Evolutionary conservation across 2,888 invertebrate genomes (phyloP).

Genomic region (Ernsta delagoae): DNA sequence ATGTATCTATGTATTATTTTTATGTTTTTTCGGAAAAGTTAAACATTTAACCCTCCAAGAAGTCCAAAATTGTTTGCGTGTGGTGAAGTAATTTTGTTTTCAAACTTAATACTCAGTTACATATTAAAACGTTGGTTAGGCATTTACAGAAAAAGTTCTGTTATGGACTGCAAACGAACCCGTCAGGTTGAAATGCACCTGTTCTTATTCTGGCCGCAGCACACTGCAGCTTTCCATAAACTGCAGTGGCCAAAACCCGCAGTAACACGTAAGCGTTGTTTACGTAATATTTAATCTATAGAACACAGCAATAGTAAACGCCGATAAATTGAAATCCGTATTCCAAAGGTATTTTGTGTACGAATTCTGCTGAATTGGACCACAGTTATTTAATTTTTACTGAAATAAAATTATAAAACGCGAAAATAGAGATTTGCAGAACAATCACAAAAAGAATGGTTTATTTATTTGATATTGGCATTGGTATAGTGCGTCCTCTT

Average conservation of each 20-base stretch:
- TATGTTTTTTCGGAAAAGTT: no score
- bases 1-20: no score
- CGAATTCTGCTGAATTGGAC: not conserved
- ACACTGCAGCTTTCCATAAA: constrained; percentile 19
- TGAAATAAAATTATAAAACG: not conserved
- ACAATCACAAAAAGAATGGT: not conserved
- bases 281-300: constrained; percentile 12
- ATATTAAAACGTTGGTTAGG: no score
- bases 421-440: no score
- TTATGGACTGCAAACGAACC: not conserved
- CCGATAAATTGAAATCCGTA: not conserved
- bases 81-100: no score
- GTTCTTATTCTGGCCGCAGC: constrained; percentile 6
- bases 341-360: not conserved
- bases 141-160: no score
- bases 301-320: not conserved
- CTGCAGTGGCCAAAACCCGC: constrained; percentile 12
- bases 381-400: not conserved
- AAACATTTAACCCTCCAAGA: no score
- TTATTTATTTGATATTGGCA: not conserved
- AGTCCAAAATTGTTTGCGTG: no score
- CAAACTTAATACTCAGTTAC: no score
- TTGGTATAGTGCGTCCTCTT: no score
- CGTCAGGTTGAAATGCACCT: constrained; percentile 2
- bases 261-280: constrained; percentile 16